Evolutionary conservation across 2,113 vertebrate genomes (phyloP).

Genomic region (Oreotrochilus melanogaster): DNA sequence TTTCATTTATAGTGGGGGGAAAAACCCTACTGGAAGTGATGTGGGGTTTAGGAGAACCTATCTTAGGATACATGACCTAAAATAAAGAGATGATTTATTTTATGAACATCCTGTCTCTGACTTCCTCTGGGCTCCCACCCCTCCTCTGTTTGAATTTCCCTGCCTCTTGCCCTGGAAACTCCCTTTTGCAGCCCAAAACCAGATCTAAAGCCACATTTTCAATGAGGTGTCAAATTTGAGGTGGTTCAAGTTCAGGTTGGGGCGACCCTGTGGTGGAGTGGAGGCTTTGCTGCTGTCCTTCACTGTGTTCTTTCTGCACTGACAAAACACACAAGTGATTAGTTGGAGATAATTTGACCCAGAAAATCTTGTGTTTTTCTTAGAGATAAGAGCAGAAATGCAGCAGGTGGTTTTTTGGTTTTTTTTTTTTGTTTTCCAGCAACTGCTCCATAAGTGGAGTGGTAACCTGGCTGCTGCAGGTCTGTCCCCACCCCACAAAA

Average conservation of each 20-base stretch:
- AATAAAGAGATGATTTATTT: conserved; percentile 72
- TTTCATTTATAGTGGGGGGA: rapidly evolving
- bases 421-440: background rate
- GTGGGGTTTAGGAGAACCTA: rapidly evolving
- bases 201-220: background rate
- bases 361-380: rapidly evolving
- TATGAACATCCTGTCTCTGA: rapidly evolving
- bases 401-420: background rate
- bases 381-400: background rate
- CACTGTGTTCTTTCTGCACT: rapidly evolving
- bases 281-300: background rate
- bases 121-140: rapidly evolving
- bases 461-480: rapidly evolving
- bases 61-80: background rate
- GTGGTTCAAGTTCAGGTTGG: background rate
- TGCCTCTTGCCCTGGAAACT: rapidly evolving
- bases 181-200: rapidly evolving
- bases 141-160: rapidly evolving
- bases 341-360: rapidly evolving
- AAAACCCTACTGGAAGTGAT: background rate
- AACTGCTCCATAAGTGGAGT: rapidly evolving
- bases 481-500: too few relatives aligned
- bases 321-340: background rate
- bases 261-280: rapidly evolving
- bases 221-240: rapidly evolving